Evolutionary conservation across 2,888 invertebrate genomes (phyloP), one percentile per base, ranked within the genome.

Genomic region (Serrognathus titanus): DNA sequence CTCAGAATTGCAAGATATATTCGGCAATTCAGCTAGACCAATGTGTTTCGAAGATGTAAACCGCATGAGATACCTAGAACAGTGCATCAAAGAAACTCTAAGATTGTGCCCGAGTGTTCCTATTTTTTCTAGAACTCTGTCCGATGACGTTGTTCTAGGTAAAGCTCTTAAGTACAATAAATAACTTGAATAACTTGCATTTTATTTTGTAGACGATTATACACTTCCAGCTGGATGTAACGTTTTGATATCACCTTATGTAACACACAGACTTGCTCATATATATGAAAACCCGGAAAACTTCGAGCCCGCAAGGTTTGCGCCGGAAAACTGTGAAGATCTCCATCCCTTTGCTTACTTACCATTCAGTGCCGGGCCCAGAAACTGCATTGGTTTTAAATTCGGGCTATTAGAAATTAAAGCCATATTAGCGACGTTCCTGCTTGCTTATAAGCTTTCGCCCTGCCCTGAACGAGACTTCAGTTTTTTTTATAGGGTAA

Each of bases 321-420:
- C 58, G 2, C 86, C 88, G 0, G 87, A 89, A 66, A 85, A 83
- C 56, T 84, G 85, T n/a, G 82, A 83, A 43, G 83, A 84, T 58
- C 80, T 89, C 46, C 88, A 89, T 64, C 88, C 86, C 68, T 89
- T 88, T 71, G 85, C 87, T 64, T 89, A 83, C 68, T 83, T 89
- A 39, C 89, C 89, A 0, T 89, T 89, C 79, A 87, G 87, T 47
- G 88, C 88, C 36, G 88, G 89, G 3, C 87, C 88, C 0, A 82
- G 88, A 62, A 87, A 87, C 62, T 89, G 88, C 71, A 87, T 88
- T 16, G 88, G 58, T 31, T 55, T 55, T 35, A 58, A 58, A 45
- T 58, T 58, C 13, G 58, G 55, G 6, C 49, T 54, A 40, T 36
- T 58, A 20, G 58, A 58, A 20, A 55, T 58, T 43, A 58, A 58